A percentile compares a stretch with the other conserved stretches of the same genome.
Conservation (phyloP, 1,140 invertebrate genomes). For the Ridgeia piscesae region DNA sequence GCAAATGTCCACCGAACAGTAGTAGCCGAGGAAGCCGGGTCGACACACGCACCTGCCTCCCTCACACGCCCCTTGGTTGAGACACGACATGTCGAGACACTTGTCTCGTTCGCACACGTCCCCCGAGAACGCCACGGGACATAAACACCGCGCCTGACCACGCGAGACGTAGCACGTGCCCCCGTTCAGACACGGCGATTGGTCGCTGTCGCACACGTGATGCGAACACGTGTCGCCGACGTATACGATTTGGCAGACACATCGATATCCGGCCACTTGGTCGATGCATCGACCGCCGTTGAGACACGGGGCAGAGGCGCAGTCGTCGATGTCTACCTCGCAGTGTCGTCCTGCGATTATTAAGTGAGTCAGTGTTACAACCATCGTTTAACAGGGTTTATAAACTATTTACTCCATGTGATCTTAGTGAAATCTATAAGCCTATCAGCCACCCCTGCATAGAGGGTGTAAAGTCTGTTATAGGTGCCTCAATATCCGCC, state of each 20-base stretch:
- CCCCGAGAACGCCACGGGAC: slow-evolving; percentile 46
- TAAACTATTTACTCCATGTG: too few species aligned
- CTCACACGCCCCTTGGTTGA: not conserved
- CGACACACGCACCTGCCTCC: not conserved
- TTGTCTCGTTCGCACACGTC: slow-evolving; percentile 36
- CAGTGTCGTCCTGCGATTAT: slow-evolving; percentile 75
- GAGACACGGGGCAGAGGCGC: slow-evolving; percentile 33
- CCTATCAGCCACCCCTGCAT: too few species aligned
- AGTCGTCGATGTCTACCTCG: slow-evolving; percentile 51
- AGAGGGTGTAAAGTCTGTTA: too few species aligned
- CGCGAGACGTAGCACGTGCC: slow-evolving; percentile 64
- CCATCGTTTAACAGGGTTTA: slow-evolving; percentile 43
- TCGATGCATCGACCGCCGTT: slow-evolving; percentile 43
- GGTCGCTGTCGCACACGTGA: slow-evolving; percentile 38
- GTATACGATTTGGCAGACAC: not conserved
- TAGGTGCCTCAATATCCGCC: too few species aligned
- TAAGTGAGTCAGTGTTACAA: slow-evolving; percentile 62
- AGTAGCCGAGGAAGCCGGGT: not conserved
- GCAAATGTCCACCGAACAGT: not conserved
- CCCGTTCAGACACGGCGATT: slow-evolving; percentile 75
- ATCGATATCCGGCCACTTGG: not conserved
- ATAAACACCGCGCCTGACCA: slow-evolving; percentile 42
- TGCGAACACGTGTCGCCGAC: not conserved
- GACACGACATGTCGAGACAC: not conserved
- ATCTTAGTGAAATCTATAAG: too few species aligned